Conservation (phyloP, 2,888 invertebrate species). For the Parnassius glacialis region DNA sequence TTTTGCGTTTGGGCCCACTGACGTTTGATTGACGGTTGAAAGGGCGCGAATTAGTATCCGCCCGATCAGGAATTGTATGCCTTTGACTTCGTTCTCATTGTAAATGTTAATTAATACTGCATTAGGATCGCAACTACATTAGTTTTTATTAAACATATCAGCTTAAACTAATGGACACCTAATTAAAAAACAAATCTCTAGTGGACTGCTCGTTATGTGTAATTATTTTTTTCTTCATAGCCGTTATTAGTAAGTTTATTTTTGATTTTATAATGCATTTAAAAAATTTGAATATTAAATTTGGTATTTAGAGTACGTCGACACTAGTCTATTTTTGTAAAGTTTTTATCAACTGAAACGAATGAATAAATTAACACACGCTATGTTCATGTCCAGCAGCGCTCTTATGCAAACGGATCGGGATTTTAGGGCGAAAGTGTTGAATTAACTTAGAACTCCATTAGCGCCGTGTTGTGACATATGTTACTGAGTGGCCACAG, state of each 20-base stretch:
- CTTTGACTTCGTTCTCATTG: constrained; percentile 40
- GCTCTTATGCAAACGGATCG: constrained; percentile 51
- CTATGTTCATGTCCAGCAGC: constrained; percentile 46
- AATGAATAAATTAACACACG: constrained; percentile 49
- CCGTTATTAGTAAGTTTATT: no score
- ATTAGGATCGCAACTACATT: constrained; percentile 7
- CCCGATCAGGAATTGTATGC: constrained; percentile 42
- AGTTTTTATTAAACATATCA: constrained; percentile 32
- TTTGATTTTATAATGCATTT: constrained; percentile 30
- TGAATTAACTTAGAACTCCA: constrained; percentile 66
- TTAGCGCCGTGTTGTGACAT: constrained; percentile 68
- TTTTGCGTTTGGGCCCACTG: constrained; percentile 48
- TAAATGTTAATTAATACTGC: constrained; percentile 43
- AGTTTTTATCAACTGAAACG: background rate
- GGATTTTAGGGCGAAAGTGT: constrained; percentile 69
- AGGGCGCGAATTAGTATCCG: constrained; percentile 72
- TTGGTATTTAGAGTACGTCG: no score
- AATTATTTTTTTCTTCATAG: no score
- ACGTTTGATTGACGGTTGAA: constrained; percentile 77
- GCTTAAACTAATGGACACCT: no score
- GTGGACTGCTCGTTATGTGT: no score
- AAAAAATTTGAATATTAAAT: constrained; percentile 25
- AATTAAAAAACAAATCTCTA: no score
- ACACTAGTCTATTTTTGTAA: no score
- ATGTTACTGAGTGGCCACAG: constrained; percentile 73